A percentile compares a stretch with the other conserved stretches of the same genome.
Conservation (phyloP, 2,113 vertebrate species). For the Phaetusa simplex region DNA sequence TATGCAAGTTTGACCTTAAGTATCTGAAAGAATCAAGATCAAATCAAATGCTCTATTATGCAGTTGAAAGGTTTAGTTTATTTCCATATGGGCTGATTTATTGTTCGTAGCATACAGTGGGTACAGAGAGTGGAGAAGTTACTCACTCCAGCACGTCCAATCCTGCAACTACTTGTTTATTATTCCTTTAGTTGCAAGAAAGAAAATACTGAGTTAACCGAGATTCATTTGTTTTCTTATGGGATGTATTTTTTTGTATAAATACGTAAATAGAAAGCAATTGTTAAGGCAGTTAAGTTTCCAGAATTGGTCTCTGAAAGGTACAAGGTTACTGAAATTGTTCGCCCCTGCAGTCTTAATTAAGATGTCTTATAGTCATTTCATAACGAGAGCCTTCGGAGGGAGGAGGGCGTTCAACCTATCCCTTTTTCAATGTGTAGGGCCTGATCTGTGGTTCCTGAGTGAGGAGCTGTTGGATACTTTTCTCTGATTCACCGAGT, state of each 20-base stretch:
- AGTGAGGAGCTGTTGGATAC: neutral
- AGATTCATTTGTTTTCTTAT: neutral
- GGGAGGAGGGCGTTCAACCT: neutral
- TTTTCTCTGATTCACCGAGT: neutral
- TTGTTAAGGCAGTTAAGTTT: neutral
- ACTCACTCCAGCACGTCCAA: neutral
- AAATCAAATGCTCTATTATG: slow-evolving; percentile 11
- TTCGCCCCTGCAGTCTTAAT: neutral
- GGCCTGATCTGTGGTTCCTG: neutral
- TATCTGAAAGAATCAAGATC: slow-evolving; percentile 18
- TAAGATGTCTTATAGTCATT: neutral
- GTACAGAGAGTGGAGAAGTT: neutral
- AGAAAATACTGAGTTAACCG: neutral
- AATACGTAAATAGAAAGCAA: neutral
- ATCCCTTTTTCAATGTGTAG: neutral
- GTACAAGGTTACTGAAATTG: neutral
- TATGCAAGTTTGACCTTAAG: slow-evolving; percentile 12
- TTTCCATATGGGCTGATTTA: neutral
- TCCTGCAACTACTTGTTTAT: neutral
- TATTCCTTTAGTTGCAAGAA: neutral
- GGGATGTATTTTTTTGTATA: neutral
- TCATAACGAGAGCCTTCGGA: neutral
- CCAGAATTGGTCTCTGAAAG: neutral
- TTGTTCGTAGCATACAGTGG: neutral
- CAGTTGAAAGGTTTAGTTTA: slow-evolving; percentile 11